Base-by-base conservation (phyloP, 2,113 vertebrate species). In the Clarias batrachus region DNA sequence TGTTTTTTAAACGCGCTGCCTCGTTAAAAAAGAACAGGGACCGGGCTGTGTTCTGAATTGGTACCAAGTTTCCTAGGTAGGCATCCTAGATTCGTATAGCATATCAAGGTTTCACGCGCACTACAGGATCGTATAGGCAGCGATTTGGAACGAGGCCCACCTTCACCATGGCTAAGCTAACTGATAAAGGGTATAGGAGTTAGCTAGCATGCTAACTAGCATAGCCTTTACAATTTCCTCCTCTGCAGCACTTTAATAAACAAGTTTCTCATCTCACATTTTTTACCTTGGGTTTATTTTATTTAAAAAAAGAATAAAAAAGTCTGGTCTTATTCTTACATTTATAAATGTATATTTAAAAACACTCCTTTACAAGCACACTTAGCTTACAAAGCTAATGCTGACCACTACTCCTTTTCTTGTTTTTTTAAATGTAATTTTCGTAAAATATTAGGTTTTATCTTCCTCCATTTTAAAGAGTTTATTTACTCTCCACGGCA, bases 161-260 rank as follows among this genome's bases (percentile, higher is more conserved):
- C 62, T 81, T 48, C 57, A 62, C 63, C 11, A 9, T 10, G 10
- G 71, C 33, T n/a, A 63, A 21, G 71, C 70, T 73, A 66, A 48
- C 83, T 76, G n/a, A 78, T 78, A 85, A 85, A 78, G 59, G 71
- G 41, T 37, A 85, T 73, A 12, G 16, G 52, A 25, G 7, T 17
- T 86, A 78, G 84, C 63, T 33, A 66, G 19, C 21, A 13, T 30
- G 57, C 33, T 52, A 84, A 37, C 56, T 76, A 76, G 37, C 73
- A 59, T 3, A 25, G 48, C 3, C 3, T 59, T 2, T n/a, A 37
- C 48, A 25, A 16, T 25, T 41, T 25, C 25, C 27, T 7, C n/a
- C 56, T 10, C 4, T 6, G n/a, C 59, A 59, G 54, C 48, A 48
- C 48, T 48, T 48, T 48, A 48, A 48, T 48, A 48, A 48, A 48